A percentile compares a stretch with the other conserved stretches of the same genome.
Evolutionary conservation across 2,888 invertebrate genomes (phyloP).

Genomic region (Melolontha melolontha): DNA sequence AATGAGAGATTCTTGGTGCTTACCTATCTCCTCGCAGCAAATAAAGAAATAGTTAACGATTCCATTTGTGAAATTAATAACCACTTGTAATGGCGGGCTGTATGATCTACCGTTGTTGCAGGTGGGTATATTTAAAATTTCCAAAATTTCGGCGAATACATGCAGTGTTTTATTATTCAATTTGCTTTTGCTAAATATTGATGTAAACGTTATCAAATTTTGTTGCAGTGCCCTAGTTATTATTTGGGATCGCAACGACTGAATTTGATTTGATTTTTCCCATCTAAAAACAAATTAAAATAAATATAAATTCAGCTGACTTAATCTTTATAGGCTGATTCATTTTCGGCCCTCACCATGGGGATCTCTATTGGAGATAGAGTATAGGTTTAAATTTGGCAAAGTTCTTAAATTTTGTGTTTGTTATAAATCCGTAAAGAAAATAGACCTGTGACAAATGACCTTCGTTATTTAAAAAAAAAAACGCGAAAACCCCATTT

Average conservation of each 20-base stretch:
- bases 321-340: no score
- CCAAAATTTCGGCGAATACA: conserved; percentile 73
- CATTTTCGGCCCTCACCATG: no score
- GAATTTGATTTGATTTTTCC: conserved; percentile 70
- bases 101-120: conserved; percentile 61
- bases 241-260: conserved; percentile 64
- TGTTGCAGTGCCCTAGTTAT: conserved; percentile 65
- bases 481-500: no score
- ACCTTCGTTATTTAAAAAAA: no score
- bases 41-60: conserved; percentile 83
- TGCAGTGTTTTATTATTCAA: conserved; percentile 64
- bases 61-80: conserved; percentile 77
- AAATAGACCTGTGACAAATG: no score
- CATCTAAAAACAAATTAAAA: conserved; percentile 67
- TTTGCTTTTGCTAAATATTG: conserved; percentile 61
- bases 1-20: conserved; percentile 33
- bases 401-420: no score
- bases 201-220: conserved; percentile 66
- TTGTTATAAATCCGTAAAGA: no score
- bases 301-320: conserved; percentile 29
- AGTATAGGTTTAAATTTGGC: no score
- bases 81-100: conserved; percentile 73
- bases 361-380: no score
- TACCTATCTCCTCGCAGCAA: conserved; percentile 77
- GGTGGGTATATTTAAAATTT: conserved; percentile 74